Evolutionary conservation across 2,113 vertebrate species (phyloP), one percentile per base, ranked within the genome.

Genomic region (Anas platyrhynchos): DNA sequence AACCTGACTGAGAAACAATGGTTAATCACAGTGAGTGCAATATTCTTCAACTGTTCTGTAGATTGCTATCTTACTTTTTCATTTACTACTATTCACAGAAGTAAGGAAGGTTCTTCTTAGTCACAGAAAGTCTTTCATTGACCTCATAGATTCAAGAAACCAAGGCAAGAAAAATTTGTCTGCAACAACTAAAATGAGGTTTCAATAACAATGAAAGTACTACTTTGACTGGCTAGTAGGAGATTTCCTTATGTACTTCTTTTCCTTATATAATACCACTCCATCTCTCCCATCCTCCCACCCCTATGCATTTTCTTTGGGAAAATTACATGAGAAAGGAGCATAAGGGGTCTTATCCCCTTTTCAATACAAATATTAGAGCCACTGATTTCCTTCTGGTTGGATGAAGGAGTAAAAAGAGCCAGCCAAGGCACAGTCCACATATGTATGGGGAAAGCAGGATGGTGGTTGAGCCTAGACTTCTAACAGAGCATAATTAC

Each of bases 1-100:
- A 93, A 82, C 11, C 48, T 83, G 68, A 65, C 36, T 88, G 72
- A 54, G 69, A 94, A 90, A 88, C 66, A 88, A 88, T 81, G n/a
- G 32, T 32, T 93, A 86, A 93, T 96, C 69, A 92, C 59, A 81
- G 38, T 54, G 88, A 83, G 23, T 46, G 38, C 61, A 93, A 81
- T 81, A 84, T 75, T 86, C 54, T 34, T 93, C 38, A 88, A 36
- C 27, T 72, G 18, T 77, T 75, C 26, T 71, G 54, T n/a, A 95
- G 71, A 84, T 54, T 73, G 55, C 25, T 91, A 26, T 79, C 71
- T 83, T 83, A 73, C 63, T 66, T 86, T 89, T 96, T 80, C 82
- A 77, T 89, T 93, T 83, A 32, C 36, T 81, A 2, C 41, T 80
- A 67, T 83, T 91, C 89, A 73, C 13, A 85, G 46, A 22, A 86